Conservation (phyloP, 2,113 vertebrate species). For the Neodontobutis hainanensis region DNA sequence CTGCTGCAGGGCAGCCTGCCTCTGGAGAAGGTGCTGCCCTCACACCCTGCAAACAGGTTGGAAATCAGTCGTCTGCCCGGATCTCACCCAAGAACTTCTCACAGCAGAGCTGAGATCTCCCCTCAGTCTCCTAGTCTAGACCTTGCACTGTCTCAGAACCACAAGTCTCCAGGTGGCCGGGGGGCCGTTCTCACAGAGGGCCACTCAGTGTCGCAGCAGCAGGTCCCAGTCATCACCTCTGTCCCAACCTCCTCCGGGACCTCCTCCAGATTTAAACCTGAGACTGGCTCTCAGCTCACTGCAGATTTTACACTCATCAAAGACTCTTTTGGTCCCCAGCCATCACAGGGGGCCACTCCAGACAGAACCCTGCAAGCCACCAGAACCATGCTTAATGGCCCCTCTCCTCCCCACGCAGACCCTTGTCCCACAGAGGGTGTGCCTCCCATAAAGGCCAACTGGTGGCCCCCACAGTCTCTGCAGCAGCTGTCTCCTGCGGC, state of each 20-base stretch:
- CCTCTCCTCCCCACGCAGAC: slow-evolving; percentile 76
- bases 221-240: slow-evolving; percentile 79
- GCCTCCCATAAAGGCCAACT: slow-evolving; percentile 78
- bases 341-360: slow-evolving; percentile 73
- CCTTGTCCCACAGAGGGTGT: slow-evolving; percentile 67
- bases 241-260: slow-evolving; percentile 47
- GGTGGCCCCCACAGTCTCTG: slow-evolving; percentile 77
- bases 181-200: slow-evolving; percentile 66
- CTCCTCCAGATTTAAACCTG: slow-evolving; percentile 49
- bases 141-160: slow-evolving; percentile 26
- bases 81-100: slow-evolving; percentile 34
- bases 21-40: slow-evolving; percentile 83
- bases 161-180: slow-evolving; percentile 51
- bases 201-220: slow-evolving; percentile 56
- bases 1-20: slow-evolving; percentile 85
- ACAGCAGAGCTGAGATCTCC: slow-evolving; percentile 48
- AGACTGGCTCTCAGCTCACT: slow-evolving; percentile 66
- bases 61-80: slow-evolving; percentile 74
- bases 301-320: slow-evolving; percentile 58
- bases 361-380: slow-evolving; percentile 57
- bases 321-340: slow-evolving; percentile 71
- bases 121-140: slow-evolving; percentile 57
- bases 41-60: slow-evolving; percentile 70
- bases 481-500: slow-evolving; percentile 59
- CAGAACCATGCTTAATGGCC: slow-evolving; percentile 60